Percentiles rank a stretch among this genome's conserved stretches.
Evolutionary conservation across 1,140 invertebrate genomes (phyloP).

Genomic region (Diabrotica virgifera): DNA sequence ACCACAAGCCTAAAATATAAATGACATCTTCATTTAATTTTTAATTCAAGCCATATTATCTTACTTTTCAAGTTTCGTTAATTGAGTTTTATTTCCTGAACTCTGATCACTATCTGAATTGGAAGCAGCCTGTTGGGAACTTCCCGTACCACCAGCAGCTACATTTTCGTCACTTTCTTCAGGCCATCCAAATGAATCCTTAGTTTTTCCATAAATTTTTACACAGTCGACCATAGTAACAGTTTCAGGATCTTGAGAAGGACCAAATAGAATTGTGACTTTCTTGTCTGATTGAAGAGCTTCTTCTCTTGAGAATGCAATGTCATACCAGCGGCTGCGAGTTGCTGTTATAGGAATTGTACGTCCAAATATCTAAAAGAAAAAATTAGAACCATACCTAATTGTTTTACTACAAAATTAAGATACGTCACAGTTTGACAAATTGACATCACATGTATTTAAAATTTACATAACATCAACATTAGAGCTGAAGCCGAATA

Average conservation of each 20-base stretch:
- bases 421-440: too few species aligned
- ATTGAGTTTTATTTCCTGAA: background rate
- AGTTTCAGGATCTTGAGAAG: constrained; percentile 59
- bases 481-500: too few species aligned
- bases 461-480: too few species aligned
- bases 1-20: constrained; percentile 59
- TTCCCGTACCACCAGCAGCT: constrained; percentile 28
- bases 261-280: constrained; percentile 83
- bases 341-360: constrained; percentile 72
- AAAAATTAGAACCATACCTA: background rate
- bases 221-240: constrained; percentile 48
- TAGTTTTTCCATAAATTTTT: constrained; percentile 83
- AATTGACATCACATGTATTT: too few species aligned
- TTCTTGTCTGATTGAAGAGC: constrained; percentile 92
- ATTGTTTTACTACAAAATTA: too few species aligned
- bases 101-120: constrained; percentile 20
- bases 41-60: constrained; percentile 37
- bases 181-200: constrained; percentile 95
- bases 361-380: constrained; percentile 68
- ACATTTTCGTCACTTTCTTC: constrained; percentile 85
- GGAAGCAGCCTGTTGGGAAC: constrained; percentile 4
- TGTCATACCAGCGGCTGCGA: constrained; percentile 89
- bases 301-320: constrained; percentile 92
- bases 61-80: constrained; percentile 19
- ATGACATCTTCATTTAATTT: constrained; percentile 44